These are phyloP conservation scores for Microtus ochrogaster DNA, from an alignment of 2,113 vertebrate species.

Conservation along the genomic window DNA sequence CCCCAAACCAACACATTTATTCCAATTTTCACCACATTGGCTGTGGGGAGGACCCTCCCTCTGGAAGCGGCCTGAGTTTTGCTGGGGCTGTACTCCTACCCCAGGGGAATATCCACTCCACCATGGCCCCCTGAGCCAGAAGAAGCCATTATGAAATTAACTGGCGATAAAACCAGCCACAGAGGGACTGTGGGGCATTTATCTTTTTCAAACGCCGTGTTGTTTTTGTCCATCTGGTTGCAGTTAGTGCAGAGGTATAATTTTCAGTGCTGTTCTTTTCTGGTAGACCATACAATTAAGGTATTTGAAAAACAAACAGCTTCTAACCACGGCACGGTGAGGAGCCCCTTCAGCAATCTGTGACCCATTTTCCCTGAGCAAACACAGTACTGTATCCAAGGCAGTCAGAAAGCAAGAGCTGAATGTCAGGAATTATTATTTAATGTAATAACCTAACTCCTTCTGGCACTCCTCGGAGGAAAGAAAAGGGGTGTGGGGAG, in stretches of 20 bases:
- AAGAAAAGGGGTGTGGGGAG: neutral
- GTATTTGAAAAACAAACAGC: conserved; percentile 91
- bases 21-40: conserved; percentile 69
- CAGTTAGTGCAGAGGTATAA: conserved; percentile 88
- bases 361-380: conserved; percentile 86
- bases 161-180: conserved; percentile 85
- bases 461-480: conserved; percentile 51
- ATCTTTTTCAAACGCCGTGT: conserved; percentile 81
- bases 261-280: conserved; percentile 88
- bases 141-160: conserved; percentile 88
- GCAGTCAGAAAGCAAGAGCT: conserved; percentile 76
- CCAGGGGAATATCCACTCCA: conserved; percentile 53
- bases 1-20: conserved; percentile 72
- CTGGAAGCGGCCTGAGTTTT: conserved; percentile 75
- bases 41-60: conserved; percentile 56
- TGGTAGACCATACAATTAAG: conserved; percentile 90
- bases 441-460: conserved; percentile 69
- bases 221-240: conserved; percentile 88
- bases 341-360: conserved; percentile 83
- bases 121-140: conserved; percentile 78
- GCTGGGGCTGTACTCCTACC: conserved; percentile 77
- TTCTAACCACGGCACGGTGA: conserved; percentile 84
- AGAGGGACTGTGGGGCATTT: conserved; percentile 79
- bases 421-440: conserved; percentile 80
- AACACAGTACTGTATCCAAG: conserved; percentile 63